Percentiles rank a stretch among this genome's conserved stretches.
These are phyloP conservation scores for Stegodyphus mimosarum DNA, from an alignment of 1,140 invertebrate species.

Conservation along the genomic window DNA sequence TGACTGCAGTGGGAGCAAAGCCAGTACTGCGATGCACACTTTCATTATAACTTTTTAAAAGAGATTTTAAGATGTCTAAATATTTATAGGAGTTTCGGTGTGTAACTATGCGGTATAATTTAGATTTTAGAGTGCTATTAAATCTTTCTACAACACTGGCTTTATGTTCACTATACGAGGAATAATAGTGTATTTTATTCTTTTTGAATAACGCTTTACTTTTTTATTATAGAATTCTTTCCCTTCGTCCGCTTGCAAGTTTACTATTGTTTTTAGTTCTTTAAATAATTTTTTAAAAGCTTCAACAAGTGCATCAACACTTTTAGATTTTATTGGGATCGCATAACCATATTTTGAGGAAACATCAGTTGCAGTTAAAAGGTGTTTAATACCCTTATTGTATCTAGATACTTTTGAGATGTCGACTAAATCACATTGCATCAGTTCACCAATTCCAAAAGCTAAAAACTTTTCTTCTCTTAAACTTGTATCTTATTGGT, in stretches of 20 bases:
- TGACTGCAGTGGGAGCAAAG: background rate
- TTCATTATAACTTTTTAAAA: slow-evolving; percentile 1
- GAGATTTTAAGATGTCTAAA: background rate
- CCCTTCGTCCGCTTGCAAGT: slow-evolving; percentile 58
- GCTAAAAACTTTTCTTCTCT: background rate
- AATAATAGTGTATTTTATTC: slow-evolving; percentile 69
- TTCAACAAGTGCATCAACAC: slow-evolving; percentile 62
- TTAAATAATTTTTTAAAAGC: slow-evolving; percentile 60
- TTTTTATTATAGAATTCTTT: slow-evolving; percentile 55
- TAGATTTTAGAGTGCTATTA: slow-evolving; percentile 69
- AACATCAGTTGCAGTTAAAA: background rate
- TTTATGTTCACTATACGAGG: slow-evolving; percentile 66
- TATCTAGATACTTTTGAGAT: background rate
- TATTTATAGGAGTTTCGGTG: background rate
- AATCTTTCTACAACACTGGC: slow-evolving; percentile 71
- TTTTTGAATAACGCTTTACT: slow-evolving; percentile 65
- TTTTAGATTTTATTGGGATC: slow-evolving; percentile 43
- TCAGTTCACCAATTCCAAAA: background rate
- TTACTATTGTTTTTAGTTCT: background rate
- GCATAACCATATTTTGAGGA: background rate
- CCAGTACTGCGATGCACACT: background rate
- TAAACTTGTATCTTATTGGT: background rate
- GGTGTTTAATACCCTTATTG: background rate
- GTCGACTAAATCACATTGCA: background rate
- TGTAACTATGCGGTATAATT: slow-evolving; percentile 64